Base-by-base conservation (phyloP, 2,888 invertebrate species). In the Apantesis nais region DNA sequence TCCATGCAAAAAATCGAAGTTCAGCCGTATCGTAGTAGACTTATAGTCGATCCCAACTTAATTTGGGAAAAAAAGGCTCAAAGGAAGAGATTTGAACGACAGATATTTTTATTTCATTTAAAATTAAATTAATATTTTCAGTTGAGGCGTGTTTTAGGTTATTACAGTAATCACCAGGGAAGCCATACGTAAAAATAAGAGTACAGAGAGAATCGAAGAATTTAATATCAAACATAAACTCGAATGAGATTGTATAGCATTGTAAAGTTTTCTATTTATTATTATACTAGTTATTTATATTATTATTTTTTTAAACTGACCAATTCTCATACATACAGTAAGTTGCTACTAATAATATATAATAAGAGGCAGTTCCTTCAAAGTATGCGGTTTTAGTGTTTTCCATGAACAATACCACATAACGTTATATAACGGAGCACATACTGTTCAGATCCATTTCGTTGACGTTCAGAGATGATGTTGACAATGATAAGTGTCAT, bases 371-470 rank as follows among this genome's bases (percentile, higher is more conserved):
- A 31, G 62, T 65, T 60, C 31, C 48, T 60, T 31, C 44, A 68
- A 83, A 81, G 80, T 73, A 78, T 81, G 85, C 77, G 84, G 83
- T 83, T 84, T 85, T 78, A 85, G 84, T 83, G 84, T 83, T 87
- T 86, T 86, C 83, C 82, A 85, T 88, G 86, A 81, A 82, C 86
- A 86, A 86, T 83, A 89, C 81, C 84, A 74, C 78, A 78, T 71
- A 73, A 81, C 85, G 89, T 92, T 92, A 87, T 85, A 87, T 93
- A 94, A 93, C 94, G 93, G 83, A 69, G 74, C 69, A 73, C 78
- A 79, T 90, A 91, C 91, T 89, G 92, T 90, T 88, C 67, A 75
- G 83, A 89, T 89, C 86, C 85, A 89, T 92, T 92, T 91, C 82
- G 86, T 84, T 79, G 63, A 62, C 37, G 16, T 41, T 61, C 67